Percentiles rank a stretch among this genome's conserved stretches.
These are phyloP conservation scores for Sialia sialis DNA, from an alignment of 2,113 vertebrate genomes.

Conservation along the genomic window DNA sequence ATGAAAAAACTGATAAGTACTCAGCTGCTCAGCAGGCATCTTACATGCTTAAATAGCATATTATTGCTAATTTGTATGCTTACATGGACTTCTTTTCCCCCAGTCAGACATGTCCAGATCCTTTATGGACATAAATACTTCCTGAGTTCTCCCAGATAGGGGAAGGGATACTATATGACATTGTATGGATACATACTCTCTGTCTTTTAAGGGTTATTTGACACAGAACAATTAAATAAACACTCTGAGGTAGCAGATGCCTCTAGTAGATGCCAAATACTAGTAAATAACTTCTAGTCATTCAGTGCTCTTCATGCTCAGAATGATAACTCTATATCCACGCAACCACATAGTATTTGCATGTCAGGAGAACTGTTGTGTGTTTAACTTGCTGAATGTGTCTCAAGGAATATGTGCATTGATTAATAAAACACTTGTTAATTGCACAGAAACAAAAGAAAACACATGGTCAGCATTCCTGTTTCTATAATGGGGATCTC, in stretches of 20 bases:
- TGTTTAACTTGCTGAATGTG: neutral
- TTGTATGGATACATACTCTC: neutral
- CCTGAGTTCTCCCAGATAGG: neutral
- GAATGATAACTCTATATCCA: neutral
- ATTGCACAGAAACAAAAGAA: slow-evolving; percentile 33
- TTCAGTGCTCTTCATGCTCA: neutral
- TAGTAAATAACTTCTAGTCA: neutral
- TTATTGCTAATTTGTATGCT: neutral
- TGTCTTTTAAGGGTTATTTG: neutral
- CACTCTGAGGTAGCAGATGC: neutral
- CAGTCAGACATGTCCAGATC: neutral
- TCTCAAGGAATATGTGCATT: neutral
- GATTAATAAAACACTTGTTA: slow-evolving; percentile 35
- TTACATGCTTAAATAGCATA: neutral
- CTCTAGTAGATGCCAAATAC: neutral
- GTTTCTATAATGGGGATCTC: neutral
- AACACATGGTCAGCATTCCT: slow-evolving; percentile 23
- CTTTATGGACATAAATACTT: neutral
- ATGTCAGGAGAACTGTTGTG: neutral
- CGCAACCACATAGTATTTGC: neutral
- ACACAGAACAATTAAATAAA: neutral
- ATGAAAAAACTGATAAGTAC: neutral
- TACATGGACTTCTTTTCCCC: neutral
- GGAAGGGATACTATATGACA: neutral
- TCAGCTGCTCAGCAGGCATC: neutral